These are phyloP conservation scores for Rhinichthys osculus DNA, from an alignment of 2,797 vertebrate species.

Conservation along the genomic window DNA sequence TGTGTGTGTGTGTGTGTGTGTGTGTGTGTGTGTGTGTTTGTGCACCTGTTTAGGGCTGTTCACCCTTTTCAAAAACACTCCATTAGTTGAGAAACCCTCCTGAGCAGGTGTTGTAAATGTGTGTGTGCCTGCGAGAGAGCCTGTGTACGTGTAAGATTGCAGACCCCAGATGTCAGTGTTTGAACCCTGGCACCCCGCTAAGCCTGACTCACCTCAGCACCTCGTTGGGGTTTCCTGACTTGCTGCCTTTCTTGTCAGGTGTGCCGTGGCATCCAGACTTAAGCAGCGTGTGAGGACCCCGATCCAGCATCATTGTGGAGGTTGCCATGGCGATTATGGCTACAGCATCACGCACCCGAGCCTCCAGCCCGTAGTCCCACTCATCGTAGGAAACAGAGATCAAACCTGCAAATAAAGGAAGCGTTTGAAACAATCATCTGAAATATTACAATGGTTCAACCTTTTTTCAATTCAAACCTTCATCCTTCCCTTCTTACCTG, in stretches of 20 bases:
- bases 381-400: conserved; percentile 99
- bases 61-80: conserved; percentile 30
- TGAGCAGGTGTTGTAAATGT: conserved; percentile 24
- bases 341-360: conserved; percentile 96
- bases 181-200: conserved; percentile 19
- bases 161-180: conserved; percentile 26
- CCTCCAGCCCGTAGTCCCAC: conserved; percentile 98
- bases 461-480: not conserved
- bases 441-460: not conserved
- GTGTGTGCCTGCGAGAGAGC: not conserved
- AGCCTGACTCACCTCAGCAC: conserved; percentile 80
- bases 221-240: conserved; percentile 79
- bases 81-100: conserved; percentile 20
- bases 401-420: conserved; percentile 76
- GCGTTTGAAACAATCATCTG: conserved; percentile 16
- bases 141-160: conserved; percentile 19
- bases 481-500: conserved; percentile 66
- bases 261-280: conserved; percentile 96
- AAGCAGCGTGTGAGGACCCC: conserved; percentile 93
- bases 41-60: conserved; percentile 24
- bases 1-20: too few relatives aligned
- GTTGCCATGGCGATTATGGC: conserved; percentile 98
- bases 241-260: conserved; percentile 87
- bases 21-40: conserved; percentile 3
- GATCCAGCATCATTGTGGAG: conserved; percentile 97